These are phyloP conservation scores for Borostomias antarcticus DNA, from an alignment of 2,797 vertebrate species.

Conservation along the genomic window DNA sequence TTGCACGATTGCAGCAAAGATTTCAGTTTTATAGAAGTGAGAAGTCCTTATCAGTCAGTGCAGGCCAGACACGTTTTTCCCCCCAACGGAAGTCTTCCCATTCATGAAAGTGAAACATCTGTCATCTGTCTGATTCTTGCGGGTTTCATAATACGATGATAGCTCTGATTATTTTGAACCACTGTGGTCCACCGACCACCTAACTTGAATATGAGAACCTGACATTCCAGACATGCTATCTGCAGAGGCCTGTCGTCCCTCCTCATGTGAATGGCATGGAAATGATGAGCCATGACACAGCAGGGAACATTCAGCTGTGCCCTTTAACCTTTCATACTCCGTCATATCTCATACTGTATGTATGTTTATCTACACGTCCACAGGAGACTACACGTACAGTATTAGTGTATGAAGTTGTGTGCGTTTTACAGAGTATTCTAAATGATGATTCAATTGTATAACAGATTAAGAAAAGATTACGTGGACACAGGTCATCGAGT, in stretches of 20 bases:
- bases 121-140: slow-evolving; percentile 47
- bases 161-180: slow-evolving; percentile 57
- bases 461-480: neutral
- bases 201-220: slow-evolving; percentile 41
- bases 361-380: neutral
- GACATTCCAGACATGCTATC: slow-evolving; percentile 50
- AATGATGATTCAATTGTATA: neutral
- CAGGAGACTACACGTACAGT: neutral
- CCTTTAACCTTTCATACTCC: neutral
- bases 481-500: neutral
- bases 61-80: too few relatives aligned
- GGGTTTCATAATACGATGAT: slow-evolving; percentile 49
- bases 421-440: neutral
- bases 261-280: slow-evolving; percentile 27
- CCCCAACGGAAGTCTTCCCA: slow-evolving; percentile 43
- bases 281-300: slow-evolving; percentile 17
- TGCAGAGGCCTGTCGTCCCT: slow-evolving; percentile 25
- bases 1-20: too few relatives aligned
- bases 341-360: neutral
- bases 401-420: neutral
- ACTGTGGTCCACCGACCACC: slow-evolving; percentile 41
- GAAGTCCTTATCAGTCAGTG: too few relatives aligned
- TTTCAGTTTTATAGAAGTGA: too few relatives aligned
- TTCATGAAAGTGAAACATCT: slow-evolving; percentile 45
- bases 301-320: slow-evolving; percentile 2